Percentiles rank a stretch among this genome's conserved stretches.
phyloP scores from a whole-genome alignment of 2,797 vertebrate genomes.

The Cirrhinus mrigala region DNA sequence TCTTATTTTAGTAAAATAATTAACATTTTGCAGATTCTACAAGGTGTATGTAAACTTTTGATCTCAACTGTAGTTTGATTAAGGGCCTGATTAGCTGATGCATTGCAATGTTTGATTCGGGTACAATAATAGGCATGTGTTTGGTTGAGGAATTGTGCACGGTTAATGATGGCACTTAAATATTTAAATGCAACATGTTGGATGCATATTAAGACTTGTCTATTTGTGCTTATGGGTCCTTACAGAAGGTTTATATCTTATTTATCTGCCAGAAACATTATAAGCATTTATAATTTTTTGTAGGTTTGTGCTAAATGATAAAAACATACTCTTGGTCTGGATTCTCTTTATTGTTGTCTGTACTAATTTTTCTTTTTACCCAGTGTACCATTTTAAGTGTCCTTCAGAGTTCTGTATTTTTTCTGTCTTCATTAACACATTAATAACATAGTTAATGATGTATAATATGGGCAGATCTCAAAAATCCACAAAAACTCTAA shows the following conservation, averaged over 20 bases:
- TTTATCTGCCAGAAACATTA: not conserved
- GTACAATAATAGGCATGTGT: slow-evolving; percentile 2
- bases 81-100: not conserved
- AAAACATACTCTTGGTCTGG: not conserved
- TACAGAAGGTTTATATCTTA: not conserved
- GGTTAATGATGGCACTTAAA: slow-evolving; percentile 7
- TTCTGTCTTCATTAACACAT: slow-evolving; percentile 20
- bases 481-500: not conserved
- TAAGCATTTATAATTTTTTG: not conserved
- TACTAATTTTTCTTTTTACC: not conserved
- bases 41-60: no score
- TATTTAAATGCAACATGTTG: not conserved
- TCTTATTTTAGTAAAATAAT: no score
- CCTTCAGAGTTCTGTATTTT: slow-evolving; percentile 30
- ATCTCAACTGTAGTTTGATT: not conserved
- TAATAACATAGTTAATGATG: not conserved
- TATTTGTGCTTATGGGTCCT: slow-evolving; percentile 15
- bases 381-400: slow-evolving; percentile 51
- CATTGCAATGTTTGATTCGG: not conserved
- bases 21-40: no score
- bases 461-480: not conserved
- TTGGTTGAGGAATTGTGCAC: slow-evolving; percentile 9
- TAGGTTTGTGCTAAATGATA: not conserved
- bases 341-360: not conserved
- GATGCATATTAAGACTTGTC: not conserved